A percentile compares a stretch with the other conserved stretches of the same genome.
Conservation (phyloP, 2,113 vertebrate species). For the Prunella fulvescens region DNA sequence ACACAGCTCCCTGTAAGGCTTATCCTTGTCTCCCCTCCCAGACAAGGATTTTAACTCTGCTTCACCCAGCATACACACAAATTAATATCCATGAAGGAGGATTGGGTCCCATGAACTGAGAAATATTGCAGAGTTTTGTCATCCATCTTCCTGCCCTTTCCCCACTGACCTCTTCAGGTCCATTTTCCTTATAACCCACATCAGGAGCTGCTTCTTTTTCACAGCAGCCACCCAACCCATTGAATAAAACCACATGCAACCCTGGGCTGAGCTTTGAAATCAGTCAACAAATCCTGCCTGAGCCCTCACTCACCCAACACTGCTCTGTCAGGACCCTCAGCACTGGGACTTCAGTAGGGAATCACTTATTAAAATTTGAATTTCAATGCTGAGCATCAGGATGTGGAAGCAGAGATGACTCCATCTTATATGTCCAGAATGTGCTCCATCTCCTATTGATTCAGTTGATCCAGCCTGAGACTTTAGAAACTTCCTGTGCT, state of each 20-base stretch:
- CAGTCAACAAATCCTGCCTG: not conserved
- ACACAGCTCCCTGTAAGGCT: not conserved
- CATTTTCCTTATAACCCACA: fast-evolving
- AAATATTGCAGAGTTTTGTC: not conserved
- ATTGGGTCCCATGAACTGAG: not conserved
- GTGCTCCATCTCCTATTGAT: not conserved
- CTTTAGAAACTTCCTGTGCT: not conserved
- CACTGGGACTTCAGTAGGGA: not conserved
- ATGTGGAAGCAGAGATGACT: not conserved
- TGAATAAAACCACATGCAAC: not conserved
- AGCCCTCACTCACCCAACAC: not conserved
- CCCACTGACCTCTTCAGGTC: not conserved
- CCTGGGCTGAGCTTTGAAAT: not conserved
- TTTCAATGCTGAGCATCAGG: not conserved
- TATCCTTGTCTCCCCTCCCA: not conserved
- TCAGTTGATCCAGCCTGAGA: not conserved
- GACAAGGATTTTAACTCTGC: not conserved
- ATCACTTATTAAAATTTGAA: not conserved
- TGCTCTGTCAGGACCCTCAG: not conserved
- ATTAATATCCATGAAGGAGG: not conserved
- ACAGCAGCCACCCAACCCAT: not conserved
- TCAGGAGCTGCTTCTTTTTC: not conserved
- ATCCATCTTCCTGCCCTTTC: not conserved
- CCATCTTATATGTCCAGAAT: too few relatives aligned
- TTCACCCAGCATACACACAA: not conserved